Evolutionary conservation across 2,113 vertebrate species (phyloP), one percentile per base, ranked within the genome.

Genomic region (Acinonyx jubatus): DNA sequence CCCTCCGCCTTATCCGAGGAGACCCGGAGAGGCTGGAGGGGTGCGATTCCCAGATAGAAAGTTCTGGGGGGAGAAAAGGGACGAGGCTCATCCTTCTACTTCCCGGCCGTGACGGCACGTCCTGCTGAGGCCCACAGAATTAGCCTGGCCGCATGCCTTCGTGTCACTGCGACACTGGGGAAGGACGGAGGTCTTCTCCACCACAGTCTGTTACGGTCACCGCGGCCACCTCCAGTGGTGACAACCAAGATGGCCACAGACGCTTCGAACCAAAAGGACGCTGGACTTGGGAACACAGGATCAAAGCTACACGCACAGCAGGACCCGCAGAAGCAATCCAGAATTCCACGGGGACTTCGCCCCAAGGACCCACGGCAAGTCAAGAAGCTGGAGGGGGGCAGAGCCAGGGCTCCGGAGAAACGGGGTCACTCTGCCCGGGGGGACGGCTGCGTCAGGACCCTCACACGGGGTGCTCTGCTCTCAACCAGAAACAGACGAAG

Each of bases 41-140:
- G 50, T 0, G 31, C 2, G 2, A 25, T 25, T 23, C 55, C 68
- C 45, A 41, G 3, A 7, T 0, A 82, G 36, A 12, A 50, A 41
- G 33, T 29, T 41, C 86, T 12, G 2, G 8, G 15, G 63, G 63
- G 8, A 31, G n/a, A 11, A 50, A 57, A 23, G 4, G 2, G 52
- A 13, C 0, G 1, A 7, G 1, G 31, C 7, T 23, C 4, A 4
- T 7, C 52, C 68, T 61, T 13, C 69, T 23, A 3, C 25, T 15
- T 5, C 38, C 73, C 4, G 9, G 41, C 41, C 16, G 41, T 13
- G 0, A 4, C 4, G 6, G 38, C 3, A 25, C 8, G 38, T 4
- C 41, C 73, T 5, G 74, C 29, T 1, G 29, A 50, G 45, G 18
- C 5, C 38, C 94, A 45, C 31, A 8, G 48, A 12, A 7, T 1